Evolutionary conservation across 1,140 invertebrate genomes (phyloP), one percentile per base, ranked within the genome.

Genomic region (Stegodyphus dumicola): DNA sequence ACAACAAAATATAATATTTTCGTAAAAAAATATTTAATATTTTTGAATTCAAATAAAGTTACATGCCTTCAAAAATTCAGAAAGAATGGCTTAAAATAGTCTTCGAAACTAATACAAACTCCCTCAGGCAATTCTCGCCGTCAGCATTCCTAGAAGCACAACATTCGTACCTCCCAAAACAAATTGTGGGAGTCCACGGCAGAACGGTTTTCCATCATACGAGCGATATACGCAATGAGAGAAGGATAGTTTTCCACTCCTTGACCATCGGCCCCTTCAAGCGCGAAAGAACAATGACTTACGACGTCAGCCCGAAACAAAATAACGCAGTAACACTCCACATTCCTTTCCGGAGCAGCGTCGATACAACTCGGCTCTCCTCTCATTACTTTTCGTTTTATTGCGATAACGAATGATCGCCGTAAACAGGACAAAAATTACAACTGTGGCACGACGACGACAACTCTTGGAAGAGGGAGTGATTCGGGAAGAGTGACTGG

Each of bases 351-450:
- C 76, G 33, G 60, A 67, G 66, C 66, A 67, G 66, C 66, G 17
- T 18, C 33, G 9, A 67, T 67, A 67, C 66, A 67, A 75, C 73
- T 75, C 54, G 11, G 6, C 73, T 67, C 66, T 15, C 33, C 53
- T 66, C 76, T 79, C 77, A 79, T 79, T 79, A 79, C 65, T 79
- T 79, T 79, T 79, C 65, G 77, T 79, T 79, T 79, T 79, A 79
- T 79, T 79, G 66, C 67, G 65, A 70, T 54, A 70, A 70, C 65
- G 77, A 70, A 77, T 77, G 60, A 49, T 65, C 33, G 60, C 49
- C 33, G 56, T 65, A 56, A 56, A 66, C 56, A 51, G 54, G 33
- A 54, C 75, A 65, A 77, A 77, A 77, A 65, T 77, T 56, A 49
- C 48, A 49, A 9, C 3, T n/a, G 75, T 77, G 18, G 33, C 33